These are phyloP conservation scores for Ramazzottius varieornatus DNA, from an alignment of 2,888 invertebrate species.

Conservation along the genomic window DNA sequence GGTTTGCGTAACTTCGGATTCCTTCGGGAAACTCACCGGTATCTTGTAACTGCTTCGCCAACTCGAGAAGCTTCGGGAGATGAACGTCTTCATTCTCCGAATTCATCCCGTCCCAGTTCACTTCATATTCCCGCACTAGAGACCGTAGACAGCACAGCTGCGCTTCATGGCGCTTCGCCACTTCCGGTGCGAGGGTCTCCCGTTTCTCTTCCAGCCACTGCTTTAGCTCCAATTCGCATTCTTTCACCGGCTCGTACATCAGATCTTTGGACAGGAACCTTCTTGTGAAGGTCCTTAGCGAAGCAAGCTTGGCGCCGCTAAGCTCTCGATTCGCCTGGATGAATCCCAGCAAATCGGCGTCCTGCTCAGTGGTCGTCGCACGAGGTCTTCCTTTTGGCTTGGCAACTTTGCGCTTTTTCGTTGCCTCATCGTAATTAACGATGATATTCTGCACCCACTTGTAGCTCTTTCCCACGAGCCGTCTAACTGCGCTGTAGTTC, in stretches of 20 bases:
- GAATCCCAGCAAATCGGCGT: too few species aligned
- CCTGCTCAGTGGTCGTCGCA: too few species aligned
- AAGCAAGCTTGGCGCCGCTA: too few species aligned
- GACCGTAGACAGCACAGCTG: not conserved
- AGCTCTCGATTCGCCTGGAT: too few species aligned
- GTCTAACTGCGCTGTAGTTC: too few species aligned
- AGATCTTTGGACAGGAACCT: not conserved
- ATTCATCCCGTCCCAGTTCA: not conserved
- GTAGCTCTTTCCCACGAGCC: too few species aligned
- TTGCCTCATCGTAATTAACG: too few species aligned
- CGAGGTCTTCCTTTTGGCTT: too few species aligned
- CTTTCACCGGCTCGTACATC: not conserved
- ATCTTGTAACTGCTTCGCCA: not conserved
- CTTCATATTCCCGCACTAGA: not conserved
- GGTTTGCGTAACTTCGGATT: too few species aligned
- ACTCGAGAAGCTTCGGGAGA: not conserved
- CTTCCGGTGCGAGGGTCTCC: not conserved
- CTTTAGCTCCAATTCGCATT: not conserved
- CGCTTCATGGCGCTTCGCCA: not conserved
- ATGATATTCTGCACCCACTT: too few species aligned
- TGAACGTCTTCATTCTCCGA: not conserved
- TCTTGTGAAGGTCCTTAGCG: too few species aligned
- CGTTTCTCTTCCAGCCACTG: not conserved
- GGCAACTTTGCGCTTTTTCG: too few species aligned
- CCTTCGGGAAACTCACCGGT: not conserved